These are phyloP conservation scores for Zygaena filipendulae DNA, from an alignment of 2,888 invertebrate species.

Conservation along the genomic window DNA sequence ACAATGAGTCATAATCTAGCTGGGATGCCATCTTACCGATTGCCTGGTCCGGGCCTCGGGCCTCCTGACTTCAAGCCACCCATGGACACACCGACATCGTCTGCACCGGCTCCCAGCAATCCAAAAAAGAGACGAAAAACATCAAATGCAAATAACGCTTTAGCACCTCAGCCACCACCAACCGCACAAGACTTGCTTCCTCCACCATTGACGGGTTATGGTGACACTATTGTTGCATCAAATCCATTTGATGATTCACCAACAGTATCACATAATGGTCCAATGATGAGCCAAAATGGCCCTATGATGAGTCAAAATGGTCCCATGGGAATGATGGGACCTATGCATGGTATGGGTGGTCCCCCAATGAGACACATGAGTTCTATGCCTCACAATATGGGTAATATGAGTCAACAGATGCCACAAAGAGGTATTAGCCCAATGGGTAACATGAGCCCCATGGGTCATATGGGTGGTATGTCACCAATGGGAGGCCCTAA, in stretches of 20 bases:
- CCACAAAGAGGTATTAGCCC: slow-evolving; percentile 73
- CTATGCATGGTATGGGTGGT: slow-evolving; percentile 71
- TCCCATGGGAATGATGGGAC: slow-evolving; percentile 74
- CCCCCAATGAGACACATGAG: slow-evolving; percentile 75
- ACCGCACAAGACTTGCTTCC: slow-evolving; percentile 83
- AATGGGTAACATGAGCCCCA: slow-evolving; percentile 78
- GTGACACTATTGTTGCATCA: slow-evolving; percentile 93
- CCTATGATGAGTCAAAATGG: slow-evolving; percentile 76
- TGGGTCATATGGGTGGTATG: slow-evolving; percentile 74
- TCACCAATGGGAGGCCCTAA: slow-evolving; percentile 79
- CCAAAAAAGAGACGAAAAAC: slow-evolving; percentile 90
- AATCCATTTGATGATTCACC: slow-evolving; percentile 96
- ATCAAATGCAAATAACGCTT: slow-evolving; percentile 74
- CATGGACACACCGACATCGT: slow-evolving; percentile 74
- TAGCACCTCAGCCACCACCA: slow-evolving; percentile 75
- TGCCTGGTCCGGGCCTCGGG: slow-evolving; percentile 77
- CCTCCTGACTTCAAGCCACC: slow-evolving; percentile 80
- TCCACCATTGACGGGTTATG: slow-evolving; percentile 90
- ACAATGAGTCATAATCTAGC: slow-evolving; percentile 84
- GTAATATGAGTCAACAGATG: slow-evolving; percentile 73
- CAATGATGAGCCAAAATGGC: slow-evolving; percentile 72
- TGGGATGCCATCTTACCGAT: slow-evolving; percentile 84
- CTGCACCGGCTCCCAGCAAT: slow-evolving; percentile 82
- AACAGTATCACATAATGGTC: slow-evolving; percentile 68
- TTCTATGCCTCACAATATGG: slow-evolving; percentile 69